These are phyloP conservation scores for Microcebus lehilahytsara DNA, from an alignment of 2,113 vertebrate genomes.

Conservation along the genomic window DNA sequence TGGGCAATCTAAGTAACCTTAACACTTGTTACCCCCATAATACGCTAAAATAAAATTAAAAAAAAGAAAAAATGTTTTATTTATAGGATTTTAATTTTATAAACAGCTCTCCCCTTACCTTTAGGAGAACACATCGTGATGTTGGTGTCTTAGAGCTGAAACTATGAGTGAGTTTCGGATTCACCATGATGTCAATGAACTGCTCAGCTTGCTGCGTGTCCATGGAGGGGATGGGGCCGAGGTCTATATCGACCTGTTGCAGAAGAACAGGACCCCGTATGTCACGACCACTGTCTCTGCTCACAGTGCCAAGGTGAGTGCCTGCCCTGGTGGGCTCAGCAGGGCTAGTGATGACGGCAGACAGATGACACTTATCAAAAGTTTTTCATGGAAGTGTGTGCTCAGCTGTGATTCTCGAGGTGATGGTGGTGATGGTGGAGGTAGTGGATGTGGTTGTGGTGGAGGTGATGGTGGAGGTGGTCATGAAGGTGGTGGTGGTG, in stretches of 20 bases:
- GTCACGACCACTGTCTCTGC: conserved; percentile 94
- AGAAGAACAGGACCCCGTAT: conserved; percentile 94
- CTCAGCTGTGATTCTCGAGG: neutral
- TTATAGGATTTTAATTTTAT: neutral
- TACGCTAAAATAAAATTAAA: too few species aligned
- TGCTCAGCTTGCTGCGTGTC: conserved; percentile 93
- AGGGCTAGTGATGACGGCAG: too few species aligned
- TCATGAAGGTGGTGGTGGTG: too few species aligned
- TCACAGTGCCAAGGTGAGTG: conserved; percentile 92
- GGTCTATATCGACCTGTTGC: conserved; percentile 94
- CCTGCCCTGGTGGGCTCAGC: rapidly evolving
- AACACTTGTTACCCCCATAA: too few species aligned
- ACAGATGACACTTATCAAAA: too few species aligned
- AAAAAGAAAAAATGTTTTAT: neutral
- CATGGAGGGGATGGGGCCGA: conserved; percentile 93
- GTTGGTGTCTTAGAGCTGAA: neutral
- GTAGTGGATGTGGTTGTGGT: too few species aligned
- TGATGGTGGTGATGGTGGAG: too few species aligned
- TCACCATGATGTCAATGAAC: conserved; percentile 96
- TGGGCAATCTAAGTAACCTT: too few species aligned
- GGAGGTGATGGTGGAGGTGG: too few species aligned
- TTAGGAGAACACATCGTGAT: rapidly evolving
- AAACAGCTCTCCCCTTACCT: rapidly evolving
- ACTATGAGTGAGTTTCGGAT: conserved; percentile 97
- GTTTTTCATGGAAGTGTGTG: too few species aligned